Conservation (phyloP, 1,140 invertebrate species). For the Heliothis subflexa region DNA sequence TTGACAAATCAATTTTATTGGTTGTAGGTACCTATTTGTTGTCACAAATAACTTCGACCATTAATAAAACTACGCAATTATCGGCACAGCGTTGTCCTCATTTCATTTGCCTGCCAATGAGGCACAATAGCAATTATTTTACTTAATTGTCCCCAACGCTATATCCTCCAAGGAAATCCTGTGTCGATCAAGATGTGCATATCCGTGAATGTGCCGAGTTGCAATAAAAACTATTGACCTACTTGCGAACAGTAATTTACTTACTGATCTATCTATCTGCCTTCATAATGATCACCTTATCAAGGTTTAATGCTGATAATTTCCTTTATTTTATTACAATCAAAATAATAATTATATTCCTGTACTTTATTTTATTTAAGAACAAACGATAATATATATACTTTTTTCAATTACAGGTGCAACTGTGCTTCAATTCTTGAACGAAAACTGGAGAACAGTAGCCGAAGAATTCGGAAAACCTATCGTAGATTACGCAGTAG, state of each 20-base stretch:
- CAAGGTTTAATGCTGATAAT: constrained; percentile 8
- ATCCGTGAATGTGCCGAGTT: constrained; percentile 1
- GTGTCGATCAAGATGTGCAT: constrained; percentile 32
- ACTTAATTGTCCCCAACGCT: constrained; percentile 29
- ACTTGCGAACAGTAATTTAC: neutral
- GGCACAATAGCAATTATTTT: constrained; percentile 4
- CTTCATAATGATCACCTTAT: neutral
- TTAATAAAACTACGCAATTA: neutral
- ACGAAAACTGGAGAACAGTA: constrained; percentile 78
- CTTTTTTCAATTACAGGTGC: constrained; percentile 63
- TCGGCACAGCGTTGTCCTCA: constrained; percentile 3
- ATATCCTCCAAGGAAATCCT: constrained; percentile 32
- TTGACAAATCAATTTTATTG: too few species aligned
- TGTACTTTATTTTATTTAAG: neutral
- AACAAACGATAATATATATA: neutral
- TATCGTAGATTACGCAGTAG: constrained; percentile 77
- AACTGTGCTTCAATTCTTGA: constrained; percentile 74
- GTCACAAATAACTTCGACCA: neutral
- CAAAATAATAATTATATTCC: neutral
- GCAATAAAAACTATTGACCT: constrained; percentile 32
- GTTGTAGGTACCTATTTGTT: neutral
- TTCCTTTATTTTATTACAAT: neutral
- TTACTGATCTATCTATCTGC: neutral
- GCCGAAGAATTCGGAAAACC: constrained; percentile 80
- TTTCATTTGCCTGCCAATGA: neutral